Percentiles rank a stretch among this genome's conserved stretches.
Conservation (phyloP, 2,888 invertebrate species). For the Drosophila antonietae region DNA sequence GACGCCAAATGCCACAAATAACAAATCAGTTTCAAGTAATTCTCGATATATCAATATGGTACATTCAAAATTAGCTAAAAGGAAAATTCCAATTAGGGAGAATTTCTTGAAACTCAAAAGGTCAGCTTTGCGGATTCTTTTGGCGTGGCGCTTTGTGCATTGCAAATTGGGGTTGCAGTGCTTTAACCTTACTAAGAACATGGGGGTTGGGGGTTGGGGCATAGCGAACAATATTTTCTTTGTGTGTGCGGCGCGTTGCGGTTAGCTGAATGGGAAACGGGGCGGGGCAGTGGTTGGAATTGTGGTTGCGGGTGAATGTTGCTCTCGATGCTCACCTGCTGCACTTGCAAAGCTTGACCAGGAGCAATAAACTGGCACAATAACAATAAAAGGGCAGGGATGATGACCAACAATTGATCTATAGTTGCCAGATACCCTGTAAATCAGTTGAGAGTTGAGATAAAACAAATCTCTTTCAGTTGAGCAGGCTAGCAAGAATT, state of each 20-base stretch:
- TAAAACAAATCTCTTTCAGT: background rate
- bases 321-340: conserved; percentile 19
- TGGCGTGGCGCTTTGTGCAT: background rate
- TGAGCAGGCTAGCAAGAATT: no score
- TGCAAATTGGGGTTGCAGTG: conserved; percentile 27
- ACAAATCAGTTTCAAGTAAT: background rate
- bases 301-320: conserved; percentile 11
- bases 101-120: background rate
- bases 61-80: background rate
- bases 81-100: background rate
- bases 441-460: background rate
- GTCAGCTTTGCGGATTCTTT: background rate
- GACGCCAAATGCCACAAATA: no score
- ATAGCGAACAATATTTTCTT: conserved; percentile 29
- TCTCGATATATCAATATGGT: no score
- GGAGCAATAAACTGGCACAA: conserved; percentile 9
- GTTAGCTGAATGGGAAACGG: conserved; percentile 1
- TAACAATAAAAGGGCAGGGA: conserved; percentile 9
- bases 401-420: no score
- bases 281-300: background rate
- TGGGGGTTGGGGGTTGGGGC: background rate
- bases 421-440: conserved; percentile 6
- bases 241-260: conserved; percentile 1
- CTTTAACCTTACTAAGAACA: conserved; percentile 31
- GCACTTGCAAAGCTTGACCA: conserved; percentile 32